Evolutionary conservation across 92 coral and sea anemone genomes (phyloP).

Genomic region (Porites lobata): DNA sequence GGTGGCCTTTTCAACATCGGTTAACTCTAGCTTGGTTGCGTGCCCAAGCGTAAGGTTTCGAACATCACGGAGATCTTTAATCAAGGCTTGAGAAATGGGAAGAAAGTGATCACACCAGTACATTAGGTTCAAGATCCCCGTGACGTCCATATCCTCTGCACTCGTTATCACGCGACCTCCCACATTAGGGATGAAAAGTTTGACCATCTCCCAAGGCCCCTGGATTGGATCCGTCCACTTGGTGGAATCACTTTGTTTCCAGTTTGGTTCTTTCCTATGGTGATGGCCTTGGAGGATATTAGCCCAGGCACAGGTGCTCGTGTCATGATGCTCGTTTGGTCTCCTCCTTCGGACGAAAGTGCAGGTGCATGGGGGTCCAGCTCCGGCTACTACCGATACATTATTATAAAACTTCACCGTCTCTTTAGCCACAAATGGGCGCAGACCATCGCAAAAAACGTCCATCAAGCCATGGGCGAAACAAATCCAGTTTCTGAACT

Average conservation of each 20-base stretch:
- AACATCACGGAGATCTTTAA: conserved; percentile 65
- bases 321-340: conserved; percentile 56
- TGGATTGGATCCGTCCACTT: conserved; percentile 80
- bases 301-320: conserved; percentile 76
- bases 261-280: conserved; percentile 60
- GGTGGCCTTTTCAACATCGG: conserved; percentile 55
- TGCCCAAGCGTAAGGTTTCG: conserved; percentile 81
- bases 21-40: conserved; percentile 73
- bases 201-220: conserved; percentile 92
- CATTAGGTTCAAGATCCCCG: conserved; percentile 84
- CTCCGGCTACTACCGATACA: too few species aligned
- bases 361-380: too few species aligned
- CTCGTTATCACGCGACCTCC: conserved; percentile 58
- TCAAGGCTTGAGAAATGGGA: conserved; percentile 53
- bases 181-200: conserved; percentile 81
- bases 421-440: too few species aligned
- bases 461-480: too few species aligned
- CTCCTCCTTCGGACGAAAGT: neutral
- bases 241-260: conserved; percentile 82
- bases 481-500: too few species aligned
- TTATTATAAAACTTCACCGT: too few species aligned
- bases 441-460: too few species aligned
- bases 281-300: conserved; percentile 59
- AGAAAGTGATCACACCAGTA: conserved; percentile 64
- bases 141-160: conserved; percentile 78